These are phyloP conservation scores for Tonatia bakeri DNA, from an alignment of 2,113 vertebrate genomes.

Conservation along the genomic window DNA sequence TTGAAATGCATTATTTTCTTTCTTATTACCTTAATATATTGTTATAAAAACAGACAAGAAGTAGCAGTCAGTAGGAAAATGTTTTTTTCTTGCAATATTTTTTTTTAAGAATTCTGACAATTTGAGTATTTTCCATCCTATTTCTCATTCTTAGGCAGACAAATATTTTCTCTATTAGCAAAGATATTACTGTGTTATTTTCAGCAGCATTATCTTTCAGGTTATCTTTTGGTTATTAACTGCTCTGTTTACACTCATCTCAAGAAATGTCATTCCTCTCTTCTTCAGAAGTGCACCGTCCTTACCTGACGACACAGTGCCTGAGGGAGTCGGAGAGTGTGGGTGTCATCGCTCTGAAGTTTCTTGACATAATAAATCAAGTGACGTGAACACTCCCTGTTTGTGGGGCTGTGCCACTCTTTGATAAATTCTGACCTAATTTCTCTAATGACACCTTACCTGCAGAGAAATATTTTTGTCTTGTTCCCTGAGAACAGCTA, in stretches of 20 bases:
- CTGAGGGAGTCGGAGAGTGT: slow-evolving; percentile 20
- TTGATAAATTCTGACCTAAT: slow-evolving; percentile 68
- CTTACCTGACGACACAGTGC: neutral
- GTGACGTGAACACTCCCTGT: neutral
- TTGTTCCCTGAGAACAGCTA: slow-evolving; percentile 52
- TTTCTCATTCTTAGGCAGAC: neutral
- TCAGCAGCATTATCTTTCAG: neutral
- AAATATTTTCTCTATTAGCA: neutral
- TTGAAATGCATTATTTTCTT: neutral
- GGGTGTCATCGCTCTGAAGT: neutral
- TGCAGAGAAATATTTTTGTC: slow-evolving; percentile 59
- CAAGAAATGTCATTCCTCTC: slow-evolving; percentile 24
- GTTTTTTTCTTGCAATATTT: neutral
- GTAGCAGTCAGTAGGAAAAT: neutral
- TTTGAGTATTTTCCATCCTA: neutral
- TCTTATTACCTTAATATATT: neutral
- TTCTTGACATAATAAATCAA: slow-evolving; percentile 51
- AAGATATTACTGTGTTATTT: neutral
- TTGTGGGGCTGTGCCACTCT: slow-evolving; percentile 46
- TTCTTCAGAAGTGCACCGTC: slow-evolving; percentile 26
- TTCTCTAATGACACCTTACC: slow-evolving; percentile 60
- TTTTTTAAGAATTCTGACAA: neutral
- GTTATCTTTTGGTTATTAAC: slow-evolving; percentile 43
- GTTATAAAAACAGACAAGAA: neutral
- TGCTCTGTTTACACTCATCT: slow-evolving; percentile 53